Base-by-base conservation (phyloP, 2,797 vertebrate genomes). In the Tokudaia muenninki region DNA sequence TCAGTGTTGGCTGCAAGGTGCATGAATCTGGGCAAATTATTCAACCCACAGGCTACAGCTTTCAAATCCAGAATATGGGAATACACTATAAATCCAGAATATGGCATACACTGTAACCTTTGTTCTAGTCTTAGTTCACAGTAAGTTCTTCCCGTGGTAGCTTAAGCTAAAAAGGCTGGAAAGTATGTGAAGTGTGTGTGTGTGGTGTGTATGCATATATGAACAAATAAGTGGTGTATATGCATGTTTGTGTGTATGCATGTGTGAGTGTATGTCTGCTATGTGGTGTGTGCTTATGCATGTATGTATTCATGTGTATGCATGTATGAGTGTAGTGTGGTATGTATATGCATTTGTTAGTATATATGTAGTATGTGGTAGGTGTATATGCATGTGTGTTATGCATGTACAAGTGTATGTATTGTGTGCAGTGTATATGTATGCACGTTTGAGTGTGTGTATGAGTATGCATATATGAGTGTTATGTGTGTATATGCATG, bases 91-190 rank as follows among this genome's bases (percentile, higher is more conserved):
- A 91, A 70, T 81, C 16, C 41, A 13, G 17, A 50, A 50, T 17
- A 34, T 2, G 5, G 17, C n/a, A n/a, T n/a, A n/a, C n/a, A n/a
- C n/a, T n/a, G n/a, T n/a, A 16, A 41, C 22, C 24, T 55, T 55
- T 72, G 50, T 72, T 87, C 34, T 72, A 37, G 12, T 37, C 21
- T 87, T 72, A 87, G 47, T 57, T 55, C n/a, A 55, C 13, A 29
- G 8, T 87, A 96, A 65, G 70, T 90, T 97, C 91, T 98, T 96
- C 47, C 37, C 75, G 81, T 9, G 96, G 84, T 26, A 91, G 70
- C 70, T 59, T 95, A 59, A 86, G 47, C 83, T 96, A 96, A 80
- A 97, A 95, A 92, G 6, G 21, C 52, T 95, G 50, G 41, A 90
- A 92, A 94, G 31, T 19, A 65, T 89, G 84, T 3, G 34, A 26